Percentiles rank a stretch among this genome's conserved stretches.
Evolutionary conservation across 2,113 vertebrate genomes (phyloP).

Genomic region (Callospermophilus lateralis): DNA sequence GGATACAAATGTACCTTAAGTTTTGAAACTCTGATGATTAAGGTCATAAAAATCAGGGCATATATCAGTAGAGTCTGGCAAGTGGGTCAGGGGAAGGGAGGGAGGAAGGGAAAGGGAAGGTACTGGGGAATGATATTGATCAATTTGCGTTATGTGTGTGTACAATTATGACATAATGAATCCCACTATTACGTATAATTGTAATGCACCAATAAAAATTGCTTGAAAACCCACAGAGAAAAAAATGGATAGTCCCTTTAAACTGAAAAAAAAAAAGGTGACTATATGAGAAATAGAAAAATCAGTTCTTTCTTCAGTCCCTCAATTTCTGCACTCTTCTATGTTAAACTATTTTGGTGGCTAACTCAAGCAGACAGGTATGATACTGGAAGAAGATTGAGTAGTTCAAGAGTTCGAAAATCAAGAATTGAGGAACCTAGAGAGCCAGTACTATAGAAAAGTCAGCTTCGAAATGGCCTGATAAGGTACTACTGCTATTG

Average conservation of each 20-base stretch:
- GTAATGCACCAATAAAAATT: no score
- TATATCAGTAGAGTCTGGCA: no score
- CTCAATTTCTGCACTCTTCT: background rate
- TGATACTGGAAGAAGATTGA: conserved; percentile 19
- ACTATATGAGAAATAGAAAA: background rate
- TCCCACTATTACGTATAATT: no score
- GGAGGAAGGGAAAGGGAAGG: no score
- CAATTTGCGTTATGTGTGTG: no score
- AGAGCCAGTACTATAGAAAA: background rate
- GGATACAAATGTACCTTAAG: background rate
- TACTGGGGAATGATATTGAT: no score
- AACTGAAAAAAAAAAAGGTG: background rate
- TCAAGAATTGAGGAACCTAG: background rate
- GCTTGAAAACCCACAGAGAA: background rate
- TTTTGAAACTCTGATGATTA: conserved; percentile 41
- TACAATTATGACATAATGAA: no score
- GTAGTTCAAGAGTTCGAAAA: background rate
- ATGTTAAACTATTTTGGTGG: background rate
- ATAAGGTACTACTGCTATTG: background rate
- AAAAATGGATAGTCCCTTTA: background rate
- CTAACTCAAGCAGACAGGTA: background rate
- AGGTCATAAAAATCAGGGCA: background rate
- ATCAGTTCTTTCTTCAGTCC: background rate
- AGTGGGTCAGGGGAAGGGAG: no score
- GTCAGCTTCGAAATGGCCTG: background rate